These are phyloP conservation scores for Parnassius apollo DNA, from an alignment of 2,888 invertebrate species.

Conservation along the genomic window DNA sequence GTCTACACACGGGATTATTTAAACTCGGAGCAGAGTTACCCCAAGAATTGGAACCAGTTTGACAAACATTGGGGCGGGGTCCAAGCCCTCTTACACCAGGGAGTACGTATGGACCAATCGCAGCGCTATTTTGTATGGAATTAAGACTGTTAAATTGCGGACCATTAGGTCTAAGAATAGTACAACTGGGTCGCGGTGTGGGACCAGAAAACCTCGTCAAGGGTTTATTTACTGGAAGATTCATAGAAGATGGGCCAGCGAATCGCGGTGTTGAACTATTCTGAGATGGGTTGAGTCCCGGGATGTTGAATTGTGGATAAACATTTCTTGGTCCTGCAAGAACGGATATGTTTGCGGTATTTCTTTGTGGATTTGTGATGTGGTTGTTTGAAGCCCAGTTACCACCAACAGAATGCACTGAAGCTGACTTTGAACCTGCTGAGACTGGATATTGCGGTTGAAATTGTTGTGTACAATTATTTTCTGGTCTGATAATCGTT, in stretches of 20 bases:
- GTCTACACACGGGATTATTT: neutral
- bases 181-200: neutral
- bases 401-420: neutral
- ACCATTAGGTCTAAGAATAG: neutral
- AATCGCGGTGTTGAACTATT: neutral
- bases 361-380: neutral
- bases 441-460: neutral
- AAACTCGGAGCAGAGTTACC: neutral
- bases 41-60: slow-evolving; percentile 2
- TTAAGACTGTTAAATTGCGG: neutral
- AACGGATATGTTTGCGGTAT: neutral
- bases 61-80: neutral
- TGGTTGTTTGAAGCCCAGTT: neutral
- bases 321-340: neutral
- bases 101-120: neutral
- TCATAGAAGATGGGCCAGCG: neutral
- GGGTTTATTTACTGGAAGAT: neutral
- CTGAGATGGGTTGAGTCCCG: neutral
- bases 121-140: too few species aligned
- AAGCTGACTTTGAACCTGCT: neutral
- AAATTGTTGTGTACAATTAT: slow-evolving; percentile 1
- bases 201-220: too few species aligned
- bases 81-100: neutral
- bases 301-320: neutral
- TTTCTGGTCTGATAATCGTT: neutral